A percentile compares a stretch with the other conserved stretches of the same genome.
Conservation (phyloP, 2,797 vertebrate species). For the Momotus momota region DNA sequence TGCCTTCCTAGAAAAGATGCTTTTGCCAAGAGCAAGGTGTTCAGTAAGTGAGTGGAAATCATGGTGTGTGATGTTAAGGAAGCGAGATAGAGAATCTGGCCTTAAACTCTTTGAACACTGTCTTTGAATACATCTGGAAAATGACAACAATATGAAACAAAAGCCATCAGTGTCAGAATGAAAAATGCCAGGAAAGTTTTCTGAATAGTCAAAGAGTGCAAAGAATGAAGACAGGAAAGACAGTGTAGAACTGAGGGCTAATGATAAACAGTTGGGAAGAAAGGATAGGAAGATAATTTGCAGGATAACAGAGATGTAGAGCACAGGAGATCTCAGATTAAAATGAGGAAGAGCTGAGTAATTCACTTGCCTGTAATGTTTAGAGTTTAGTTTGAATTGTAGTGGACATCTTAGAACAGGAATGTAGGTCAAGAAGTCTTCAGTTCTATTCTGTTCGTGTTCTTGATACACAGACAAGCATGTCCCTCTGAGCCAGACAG, state of each 20-base stretch:
- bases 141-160: not conserved
- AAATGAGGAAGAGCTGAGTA: not conserved
- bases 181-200: not conserved
- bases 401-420: not conserved
- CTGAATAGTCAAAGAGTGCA: not conserved
- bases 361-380: not conserved
- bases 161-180: not conserved
- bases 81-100: not conserved
- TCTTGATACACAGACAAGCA: not conserved
- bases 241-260: not conserved
- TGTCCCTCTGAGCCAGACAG: not conserved
- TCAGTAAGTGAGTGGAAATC: not conserved
- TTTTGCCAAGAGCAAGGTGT: conserved; percentile 41
- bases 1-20: conserved; percentile 15
- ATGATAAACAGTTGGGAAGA: not conserved
- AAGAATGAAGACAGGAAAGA: not conserved
- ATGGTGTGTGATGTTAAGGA: not conserved
- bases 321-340: not conserved
- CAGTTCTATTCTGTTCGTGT: not conserved
- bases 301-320: not conserved
- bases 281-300: not conserved
- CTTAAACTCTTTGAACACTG: not conserved
- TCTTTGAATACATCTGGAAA: conserved; percentile 10
- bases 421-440: not conserved
- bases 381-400: not conserved